Percentiles rank a stretch among this genome's conserved stretches.
Evolutionary conservation across 2,113 vertebrate genomes (phyloP).

Genomic region (Cyprinodon tularosa): DNA sequence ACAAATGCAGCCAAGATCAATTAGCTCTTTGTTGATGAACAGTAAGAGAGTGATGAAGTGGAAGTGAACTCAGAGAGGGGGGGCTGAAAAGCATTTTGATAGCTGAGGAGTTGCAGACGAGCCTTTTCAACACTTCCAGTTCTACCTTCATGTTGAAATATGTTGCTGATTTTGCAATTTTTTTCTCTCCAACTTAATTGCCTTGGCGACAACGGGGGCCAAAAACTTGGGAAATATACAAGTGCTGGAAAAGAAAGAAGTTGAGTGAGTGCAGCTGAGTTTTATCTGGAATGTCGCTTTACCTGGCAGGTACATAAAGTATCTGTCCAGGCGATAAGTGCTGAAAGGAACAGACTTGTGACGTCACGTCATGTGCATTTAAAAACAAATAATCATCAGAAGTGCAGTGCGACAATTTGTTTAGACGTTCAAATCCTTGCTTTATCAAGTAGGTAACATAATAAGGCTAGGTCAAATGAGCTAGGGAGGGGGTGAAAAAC

Average conservation of each 20-base stretch:
- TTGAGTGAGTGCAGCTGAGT: conserved; percentile 56
- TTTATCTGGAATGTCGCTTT: conserved; percentile 75
- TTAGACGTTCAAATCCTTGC: background rate
- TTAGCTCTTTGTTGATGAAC: conserved; percentile 21
- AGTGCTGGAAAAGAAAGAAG: conserved; percentile 61
- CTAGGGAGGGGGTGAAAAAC: background rate
- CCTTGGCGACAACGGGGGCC: conserved; percentile 65
- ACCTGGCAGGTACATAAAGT: conserved; percentile 69
- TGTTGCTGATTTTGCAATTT: conserved; percentile 63
- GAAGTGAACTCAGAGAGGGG: conserved; percentile 39
- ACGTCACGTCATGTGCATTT: conserved; percentile 6
- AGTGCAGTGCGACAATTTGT: background rate
- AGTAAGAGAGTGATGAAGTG: conserved; percentile 29
- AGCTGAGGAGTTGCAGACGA: conserved; percentile 52
- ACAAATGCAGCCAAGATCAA: conserved; percentile 10
- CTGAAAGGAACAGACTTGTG: conserved; percentile 24
- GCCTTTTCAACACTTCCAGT: conserved; percentile 62
- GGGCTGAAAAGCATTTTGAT: conserved; percentile 64
- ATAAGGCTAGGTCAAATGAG: conserved; percentile 12
- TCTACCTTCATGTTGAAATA: conserved; percentile 64
- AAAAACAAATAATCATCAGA: background rate
- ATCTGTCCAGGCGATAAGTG: conserved; percentile 45
- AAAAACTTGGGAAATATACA: conserved; percentile 69
- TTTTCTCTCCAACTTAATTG: conserved; percentile 59
- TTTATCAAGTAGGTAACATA: conserved; percentile 23